Percentiles rank a stretch among this genome's conserved stretches.
phyloP scores from a whole-genome alignment of 2,888 invertebrate species.

The Malthinus seriepunctatus region DNA sequence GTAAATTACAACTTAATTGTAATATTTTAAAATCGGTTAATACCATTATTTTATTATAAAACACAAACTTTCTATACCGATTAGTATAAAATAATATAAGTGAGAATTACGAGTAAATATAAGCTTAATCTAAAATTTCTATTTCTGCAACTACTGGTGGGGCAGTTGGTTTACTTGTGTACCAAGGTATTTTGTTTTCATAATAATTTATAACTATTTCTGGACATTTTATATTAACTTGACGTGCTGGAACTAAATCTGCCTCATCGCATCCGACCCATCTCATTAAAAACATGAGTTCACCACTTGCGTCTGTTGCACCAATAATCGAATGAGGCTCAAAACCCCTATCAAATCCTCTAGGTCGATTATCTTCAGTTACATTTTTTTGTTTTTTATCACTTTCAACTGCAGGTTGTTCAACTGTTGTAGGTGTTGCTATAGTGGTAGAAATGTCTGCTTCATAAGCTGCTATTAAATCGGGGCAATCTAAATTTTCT shows the following conservation, averaged over 20 bases:
- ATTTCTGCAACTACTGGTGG: slow-evolving; percentile 33
- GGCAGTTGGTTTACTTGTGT: slow-evolving; percentile 17
- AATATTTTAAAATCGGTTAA: neutral
- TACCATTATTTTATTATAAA: neutral
- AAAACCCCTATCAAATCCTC: slow-evolving; percentile 79
- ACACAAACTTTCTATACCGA: neutral
- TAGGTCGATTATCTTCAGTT: slow-evolving; percentile 55
- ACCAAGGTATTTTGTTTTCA: slow-evolving; percentile 54
- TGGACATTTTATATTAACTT: slow-evolving; percentile 63
- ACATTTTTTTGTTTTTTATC: slow-evolving; percentile 49
- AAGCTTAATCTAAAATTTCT: slow-evolving; percentile 34
- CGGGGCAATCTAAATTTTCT: slow-evolving; percentile 74
- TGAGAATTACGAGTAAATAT: neutral
- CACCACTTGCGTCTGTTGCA: slow-evolving; percentile 86
- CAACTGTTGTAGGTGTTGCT: neutral
- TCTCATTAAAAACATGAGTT: slow-evolving; percentile 87
- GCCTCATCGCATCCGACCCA: slow-evolving; percentile 73
- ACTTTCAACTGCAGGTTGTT: slow-evolving; percentile 37
- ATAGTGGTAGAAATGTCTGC: slow-evolving; percentile 38
- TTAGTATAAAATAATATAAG: neutral
- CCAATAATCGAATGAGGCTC: slow-evolving; percentile 87
- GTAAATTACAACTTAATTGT: too few relatives aligned
- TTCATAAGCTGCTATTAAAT: slow-evolving; percentile 62
- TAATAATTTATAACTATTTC: slow-evolving; percentile 68
- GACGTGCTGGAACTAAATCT: slow-evolving; percentile 67